Conservation (phyloP, 2,888 invertebrate genomes). For the Sarcophaga carnaria region DNA sequence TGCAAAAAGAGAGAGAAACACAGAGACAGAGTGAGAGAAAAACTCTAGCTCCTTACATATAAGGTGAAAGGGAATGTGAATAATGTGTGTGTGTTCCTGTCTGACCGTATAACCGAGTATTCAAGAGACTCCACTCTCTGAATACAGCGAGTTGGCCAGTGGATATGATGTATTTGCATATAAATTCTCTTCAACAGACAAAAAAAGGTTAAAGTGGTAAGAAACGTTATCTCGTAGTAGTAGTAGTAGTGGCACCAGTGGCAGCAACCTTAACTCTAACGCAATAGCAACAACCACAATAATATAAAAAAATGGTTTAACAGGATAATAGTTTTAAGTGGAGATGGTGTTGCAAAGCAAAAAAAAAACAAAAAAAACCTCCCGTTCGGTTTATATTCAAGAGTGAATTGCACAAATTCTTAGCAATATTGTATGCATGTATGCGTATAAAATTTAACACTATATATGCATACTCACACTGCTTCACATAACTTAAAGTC, state of each 20-base stretch:
- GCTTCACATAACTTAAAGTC: no score
- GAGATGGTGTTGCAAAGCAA: background rate
- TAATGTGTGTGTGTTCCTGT: no score
- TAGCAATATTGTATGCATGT: background rate
- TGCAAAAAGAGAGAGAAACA: background rate
- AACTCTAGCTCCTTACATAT: background rate
- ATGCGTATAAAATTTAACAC: no score
- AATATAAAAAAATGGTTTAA: constrained; percentile 48
- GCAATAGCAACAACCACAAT: background rate
- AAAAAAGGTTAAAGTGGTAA: constrained; percentile 1
- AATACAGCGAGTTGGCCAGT: background rate
- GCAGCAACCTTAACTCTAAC: background rate
- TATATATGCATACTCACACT: background rate
- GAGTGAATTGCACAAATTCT: background rate
- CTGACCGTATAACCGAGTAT: no score
- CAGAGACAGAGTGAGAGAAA: background rate
- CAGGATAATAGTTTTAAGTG: constrained; percentile 45
- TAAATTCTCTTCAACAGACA: background rate
- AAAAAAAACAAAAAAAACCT: no score
- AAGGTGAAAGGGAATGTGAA: no score
- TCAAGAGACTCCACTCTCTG: no score
- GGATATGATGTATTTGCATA: background rate
- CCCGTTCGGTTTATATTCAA: no score
- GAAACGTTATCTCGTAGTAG: background rate
- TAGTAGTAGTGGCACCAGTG: background rate